phyloP scores from a whole-genome alignment of 2,797 vertebrate genomes.

The Florisuga fusca region DNA sequence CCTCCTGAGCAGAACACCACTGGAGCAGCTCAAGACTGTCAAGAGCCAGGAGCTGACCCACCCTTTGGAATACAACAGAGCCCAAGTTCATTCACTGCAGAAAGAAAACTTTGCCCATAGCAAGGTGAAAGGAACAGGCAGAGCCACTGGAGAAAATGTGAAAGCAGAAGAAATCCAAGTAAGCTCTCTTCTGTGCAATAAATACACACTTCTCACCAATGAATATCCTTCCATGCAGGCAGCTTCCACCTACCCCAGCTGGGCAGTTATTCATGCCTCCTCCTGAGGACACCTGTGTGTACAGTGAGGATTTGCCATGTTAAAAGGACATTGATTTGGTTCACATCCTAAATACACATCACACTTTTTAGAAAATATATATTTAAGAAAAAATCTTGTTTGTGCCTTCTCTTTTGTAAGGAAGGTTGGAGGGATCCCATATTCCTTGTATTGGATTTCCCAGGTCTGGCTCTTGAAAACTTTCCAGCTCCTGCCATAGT shows the following conservation, averaged over 20 bases:
- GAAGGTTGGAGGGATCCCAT: background rate
- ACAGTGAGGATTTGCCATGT: background rate
- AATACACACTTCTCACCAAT: background rate
- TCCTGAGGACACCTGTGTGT: background rate
- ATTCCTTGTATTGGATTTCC: background rate
- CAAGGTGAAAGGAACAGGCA: background rate
- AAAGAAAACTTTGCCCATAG: background rate
- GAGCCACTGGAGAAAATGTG: background rate
- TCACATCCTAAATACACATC: background rate
- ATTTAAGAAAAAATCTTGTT: background rate
- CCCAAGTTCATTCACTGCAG: background rate
- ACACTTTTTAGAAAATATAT: background rate
- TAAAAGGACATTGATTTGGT: background rate
- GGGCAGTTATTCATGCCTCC: background rate
- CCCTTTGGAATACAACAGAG: background rate
- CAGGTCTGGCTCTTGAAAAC: background rate
- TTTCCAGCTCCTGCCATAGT: background rate
- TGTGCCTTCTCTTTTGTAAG: background rate
- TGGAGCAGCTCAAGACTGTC: background rate
- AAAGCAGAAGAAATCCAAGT: constrained; percentile 56
- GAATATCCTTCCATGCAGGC: background rate
- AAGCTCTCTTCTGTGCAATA: background rate
- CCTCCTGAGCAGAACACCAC: constrained; percentile 30
- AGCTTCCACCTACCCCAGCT: background rate
- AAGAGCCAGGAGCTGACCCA: background rate